Percentiles rank a stretch among this genome's conserved stretches.
These are phyloP conservation scores for Drosophila pandora DNA, from an alignment of 1,140 invertebrate genomes.

Conservation along the genomic window DNA sequence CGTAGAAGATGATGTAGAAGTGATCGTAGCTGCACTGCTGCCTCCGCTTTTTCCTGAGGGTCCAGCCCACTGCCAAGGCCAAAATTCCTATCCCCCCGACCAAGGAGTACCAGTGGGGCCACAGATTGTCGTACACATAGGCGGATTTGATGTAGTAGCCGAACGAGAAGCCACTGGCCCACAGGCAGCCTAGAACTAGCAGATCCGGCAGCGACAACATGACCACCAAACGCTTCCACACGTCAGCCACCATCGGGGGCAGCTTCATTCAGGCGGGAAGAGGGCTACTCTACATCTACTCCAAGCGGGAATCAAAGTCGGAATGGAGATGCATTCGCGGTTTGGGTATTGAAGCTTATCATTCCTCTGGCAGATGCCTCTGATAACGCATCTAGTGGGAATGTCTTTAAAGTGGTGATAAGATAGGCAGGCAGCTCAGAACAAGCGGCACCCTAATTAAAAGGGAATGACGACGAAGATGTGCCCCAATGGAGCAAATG, in stretches of 20 bases:
- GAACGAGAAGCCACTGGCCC: slow-evolving; percentile 64
- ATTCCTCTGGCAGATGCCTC: slow-evolving; percentile 5
- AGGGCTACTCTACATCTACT: slow-evolving; percentile 34
- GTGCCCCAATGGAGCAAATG: background rate
- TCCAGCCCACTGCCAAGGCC: slow-evolving; percentile 58
- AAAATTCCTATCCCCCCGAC: slow-evolving; percentile 44
- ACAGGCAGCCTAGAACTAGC: slow-evolving; percentile 63
- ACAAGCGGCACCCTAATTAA: slow-evolving; percentile 61
- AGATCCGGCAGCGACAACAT: slow-evolving; percentile 61
- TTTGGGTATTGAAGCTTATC: slow-evolving; percentile 20
- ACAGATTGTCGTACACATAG: slow-evolving; percentile 73
- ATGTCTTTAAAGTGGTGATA: slow-evolving; percentile 47
- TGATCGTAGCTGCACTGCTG: slow-evolving; percentile 72
- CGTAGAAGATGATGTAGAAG: slow-evolving; percentile 76
- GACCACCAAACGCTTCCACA: slow-evolving; percentile 51
- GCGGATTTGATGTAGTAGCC: slow-evolving; percentile 76
- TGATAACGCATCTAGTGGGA: slow-evolving; percentile 58
- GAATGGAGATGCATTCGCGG: slow-evolving; percentile 31
- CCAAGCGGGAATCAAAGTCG: slow-evolving; percentile 25
- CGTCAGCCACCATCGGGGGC: slow-evolving; percentile 22
- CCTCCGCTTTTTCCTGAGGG: slow-evolving; percentile 54
- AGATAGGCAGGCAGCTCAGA: slow-evolving; percentile 35
- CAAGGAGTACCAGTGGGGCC: slow-evolving; percentile 68
- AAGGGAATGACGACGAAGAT: slow-evolving; percentile 25
- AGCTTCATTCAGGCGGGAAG: slow-evolving; percentile 33